Percentiles rank a stretch among this genome's conserved stretches.
phyloP scores from a whole-genome alignment of 2,113 vertebrate genomes.

The Sarotherodon lohbergeri region DNA sequence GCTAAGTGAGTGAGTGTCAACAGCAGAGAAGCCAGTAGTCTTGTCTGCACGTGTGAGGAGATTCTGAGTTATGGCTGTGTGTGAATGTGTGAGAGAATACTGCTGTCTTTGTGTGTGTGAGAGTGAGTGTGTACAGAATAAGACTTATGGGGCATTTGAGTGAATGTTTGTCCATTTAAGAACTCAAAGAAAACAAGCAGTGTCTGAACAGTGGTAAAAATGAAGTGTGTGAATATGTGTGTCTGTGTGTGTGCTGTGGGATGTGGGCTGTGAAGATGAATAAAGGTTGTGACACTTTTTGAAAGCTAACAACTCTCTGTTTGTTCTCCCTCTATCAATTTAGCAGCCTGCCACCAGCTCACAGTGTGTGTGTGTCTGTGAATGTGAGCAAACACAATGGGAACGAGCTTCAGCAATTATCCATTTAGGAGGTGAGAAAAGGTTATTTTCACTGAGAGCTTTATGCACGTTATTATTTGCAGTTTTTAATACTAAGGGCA shows the following conservation, averaged over 20 bases:
- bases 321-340: slow-evolving; percentile 59
- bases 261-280: slow-evolving; percentile 50
- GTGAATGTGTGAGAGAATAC: slow-evolving; percentile 32
- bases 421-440: neutral
- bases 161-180: slow-evolving; percentile 25
- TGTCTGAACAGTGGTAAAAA: slow-evolving; percentile 20
- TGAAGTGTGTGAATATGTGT: slow-evolving; percentile 18
- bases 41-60: slow-evolving; percentile 34
- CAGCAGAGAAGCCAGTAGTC: neutral
- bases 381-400: neutral
- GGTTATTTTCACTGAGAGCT: neutral
- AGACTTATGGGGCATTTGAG: slow-evolving; percentile 33
- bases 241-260: neutral
- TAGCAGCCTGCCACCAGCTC: slow-evolving; percentile 6
- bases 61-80: slow-evolving; percentile 18
- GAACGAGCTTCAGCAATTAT: neutral
- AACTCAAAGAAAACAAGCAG: slow-evolving; percentile 41
- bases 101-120: slow-evolving; percentile 37
- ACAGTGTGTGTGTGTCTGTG: neutral
- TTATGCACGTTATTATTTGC: neutral
- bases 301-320: slow-evolving; percentile 57
- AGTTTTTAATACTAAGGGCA: neutral
- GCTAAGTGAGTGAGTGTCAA: slow-evolving; percentile 1
- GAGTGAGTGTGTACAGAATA: neutral
- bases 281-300: slow-evolving; percentile 50